Base-by-base conservation (phyloP, 1,140 invertebrate species). In the Leptonema lineaticorne region DNA sequence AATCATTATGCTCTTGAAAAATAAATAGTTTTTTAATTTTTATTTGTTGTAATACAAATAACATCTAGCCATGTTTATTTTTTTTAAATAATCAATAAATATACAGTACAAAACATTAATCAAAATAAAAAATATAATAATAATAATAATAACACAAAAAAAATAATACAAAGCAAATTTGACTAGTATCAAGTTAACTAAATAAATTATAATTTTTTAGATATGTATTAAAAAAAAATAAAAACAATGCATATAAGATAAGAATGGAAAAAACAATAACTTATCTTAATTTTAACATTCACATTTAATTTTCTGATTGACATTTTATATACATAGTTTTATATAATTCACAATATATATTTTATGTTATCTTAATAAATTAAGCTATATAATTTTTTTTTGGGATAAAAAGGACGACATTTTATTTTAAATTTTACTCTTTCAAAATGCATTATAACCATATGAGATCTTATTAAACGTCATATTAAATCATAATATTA, bases 11-110 rank as follows among this genome's bases (percentile, higher is more conserved):
- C 50, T 53, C 22, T 53, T 53, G 50, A 53, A 53, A 53, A 53
- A 53, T 26, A 53, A 53, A 53, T 53, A 53, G 24, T 26, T 53
- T 57, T 59, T 30, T 33, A 59, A 33, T 48, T 20, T 64, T 64
- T 64, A 64, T 64, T 64, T 64, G n/a, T n/a, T n/a, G 63, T 64
- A 29, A 64, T 64, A 64, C 45, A 64, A 64, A 64, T 64, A 64
- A 64, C 63, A 50, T 53, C 53, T 64, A 64, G 63, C 45, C 22
- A 50, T 64, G n/a, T n/a, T n/a, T n/a, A n/a, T n/a, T n/a, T n/a
- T n/a, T n/a, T n/a, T n/a, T n/a, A n/a, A n/a, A n/a, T n/a, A n/a
- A 64, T 50, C 50, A 64, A 64, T 50, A 64, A 57, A 18, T 59
- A 53, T 18, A 33, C 18, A 59, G 48, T 53, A 16, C 7, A 33